Conservation (phyloP, 1,140 invertebrate genomes). For the Neodiprion fabricii region DNA sequence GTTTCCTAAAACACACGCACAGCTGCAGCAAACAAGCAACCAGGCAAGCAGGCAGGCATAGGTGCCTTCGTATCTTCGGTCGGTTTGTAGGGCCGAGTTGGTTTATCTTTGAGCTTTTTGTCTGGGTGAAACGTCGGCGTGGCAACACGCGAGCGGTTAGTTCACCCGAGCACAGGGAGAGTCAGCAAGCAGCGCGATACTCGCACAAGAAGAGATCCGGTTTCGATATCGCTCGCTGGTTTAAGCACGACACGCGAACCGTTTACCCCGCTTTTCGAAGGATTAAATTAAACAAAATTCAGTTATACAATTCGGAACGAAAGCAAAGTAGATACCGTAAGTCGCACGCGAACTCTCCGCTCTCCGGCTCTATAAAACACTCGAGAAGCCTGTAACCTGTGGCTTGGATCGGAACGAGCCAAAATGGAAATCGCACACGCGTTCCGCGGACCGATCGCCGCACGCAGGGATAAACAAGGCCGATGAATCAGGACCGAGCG, state of each 20-base stretch:
- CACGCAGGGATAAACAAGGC: no score
- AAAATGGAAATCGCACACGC: no score
- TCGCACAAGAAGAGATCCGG: background rate
- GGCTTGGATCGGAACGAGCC: no score
- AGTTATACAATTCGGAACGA: background rate
- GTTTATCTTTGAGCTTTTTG: constrained; percentile 18
- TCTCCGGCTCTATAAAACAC: no score
- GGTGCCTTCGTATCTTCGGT: background rate
- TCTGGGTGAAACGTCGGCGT: constrained; percentile 28
- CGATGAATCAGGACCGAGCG: no score
- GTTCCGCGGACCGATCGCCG: no score
- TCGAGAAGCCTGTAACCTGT: no score
- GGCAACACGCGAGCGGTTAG: constrained; percentile 42
- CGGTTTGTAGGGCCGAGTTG: background rate
- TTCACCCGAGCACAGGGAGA: constrained; percentile 18
- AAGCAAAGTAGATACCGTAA: background rate
- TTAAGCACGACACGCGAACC: background rate
- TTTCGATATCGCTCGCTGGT: background rate
- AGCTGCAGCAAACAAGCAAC: background rate
- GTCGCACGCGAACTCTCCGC: no score
- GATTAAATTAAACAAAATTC: background rate
- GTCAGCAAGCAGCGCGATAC: background rate
- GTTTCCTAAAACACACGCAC: background rate
- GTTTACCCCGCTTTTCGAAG: background rate
- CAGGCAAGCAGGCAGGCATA: background rate